Evolutionary conservation across 2,113 vertebrate species (phyloP), one percentile per base, ranked within the genome.

Genomic region (Isichthys henryi): DNA sequence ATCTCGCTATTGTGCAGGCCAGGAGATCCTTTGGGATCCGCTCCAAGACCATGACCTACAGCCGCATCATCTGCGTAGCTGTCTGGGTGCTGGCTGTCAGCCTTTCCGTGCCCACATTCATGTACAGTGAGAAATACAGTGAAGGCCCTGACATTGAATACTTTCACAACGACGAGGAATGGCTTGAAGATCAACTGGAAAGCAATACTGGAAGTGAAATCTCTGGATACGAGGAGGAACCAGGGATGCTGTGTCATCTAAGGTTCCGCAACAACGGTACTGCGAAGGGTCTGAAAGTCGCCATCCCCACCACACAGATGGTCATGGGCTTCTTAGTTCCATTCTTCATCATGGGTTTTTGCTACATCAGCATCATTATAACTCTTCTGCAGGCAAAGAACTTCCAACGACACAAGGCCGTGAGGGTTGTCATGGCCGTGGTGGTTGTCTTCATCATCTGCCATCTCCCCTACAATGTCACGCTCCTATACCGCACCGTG

Each of bases 1-100:
- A 98, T 92, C 84, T 98, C 0, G 97, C 98, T 84, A 97, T 99
- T 0, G 98, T 99, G 0, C 97, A 97, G 91, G 97, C 97, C 0
- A 97, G 96, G 17, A 96, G 94, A 84, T 97, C 97, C 0, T 97
- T 97, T 93, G 90, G 94, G 46, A 93, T 98, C 31, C 96, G 97
- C 31, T 95, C 96, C 10, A 92, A 93, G 15, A 91, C 95, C 0
- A 92, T 97, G 0, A 66, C 93, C 0, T 92, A 96, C 53, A 96
- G 93, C 39, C 95, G 93, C 46, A 0, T 94, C 1, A 95, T 97
- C 92, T 98, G 97, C 48, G 17, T 92, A 0, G 17, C 4, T 0
- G 95, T 98, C 23, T 99, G 98, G 98, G 0, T 90, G 2, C 19
- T 92, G 0, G 97, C 97, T 0, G 0, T 96, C 21, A n/a, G 96